phyloP scores from a whole-genome alignment of 2,888 invertebrate genomes.

The Drosophila birchii region DNA sequence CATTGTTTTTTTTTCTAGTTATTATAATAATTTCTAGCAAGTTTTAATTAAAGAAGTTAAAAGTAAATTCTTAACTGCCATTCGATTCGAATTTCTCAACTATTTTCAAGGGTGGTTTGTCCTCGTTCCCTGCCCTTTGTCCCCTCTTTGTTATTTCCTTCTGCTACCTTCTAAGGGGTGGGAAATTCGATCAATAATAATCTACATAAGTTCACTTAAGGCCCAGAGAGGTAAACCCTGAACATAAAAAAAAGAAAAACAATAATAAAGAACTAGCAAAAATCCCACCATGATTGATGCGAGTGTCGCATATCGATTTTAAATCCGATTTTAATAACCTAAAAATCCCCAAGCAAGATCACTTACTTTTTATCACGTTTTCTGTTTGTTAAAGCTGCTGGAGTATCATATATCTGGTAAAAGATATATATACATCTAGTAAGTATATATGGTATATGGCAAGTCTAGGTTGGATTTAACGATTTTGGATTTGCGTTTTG shows the following conservation, averaged over 20 bases:
- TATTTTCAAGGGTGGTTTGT: slow-evolving; percentile 29
- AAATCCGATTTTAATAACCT: slow-evolving; percentile 37
- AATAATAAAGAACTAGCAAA: slow-evolving; percentile 9
- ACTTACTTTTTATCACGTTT: slow-evolving; percentile 72
- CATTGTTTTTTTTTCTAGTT: no score
- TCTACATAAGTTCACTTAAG: slow-evolving; percentile 66
- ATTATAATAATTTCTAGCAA: neutral
- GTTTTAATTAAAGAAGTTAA: slow-evolving; percentile 15
- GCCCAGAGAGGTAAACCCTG: slow-evolving; percentile 18
- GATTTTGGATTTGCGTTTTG: slow-evolving; percentile 29
- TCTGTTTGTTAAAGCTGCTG: slow-evolving; percentile 40
- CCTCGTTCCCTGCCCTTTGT: neutral
- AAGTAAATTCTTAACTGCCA: slow-evolving; percentile 2
- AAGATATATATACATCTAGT: slow-evolving; percentile 11
- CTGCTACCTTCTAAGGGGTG: slow-evolving; percentile 21
- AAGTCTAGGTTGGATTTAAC: slow-evolving; percentile 33
- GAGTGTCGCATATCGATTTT: slow-evolving; percentile 4
- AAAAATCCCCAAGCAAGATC: slow-evolving; percentile 40
- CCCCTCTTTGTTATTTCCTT: neutral
- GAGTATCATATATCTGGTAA: slow-evolving; percentile 15
- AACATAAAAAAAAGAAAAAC: slow-evolving; percentile 6
- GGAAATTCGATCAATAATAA: slow-evolving; percentile 73
- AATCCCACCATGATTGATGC: slow-evolving; percentile 65
- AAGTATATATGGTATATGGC: slow-evolving; percentile 30
- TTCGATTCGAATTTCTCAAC: slow-evolving; percentile 27